A percentile compares a stretch with the other conserved stretches of the same genome.
phyloP scores from a whole-genome alignment of 2,888 invertebrate species.

The Pelosia muscerda region DNA sequence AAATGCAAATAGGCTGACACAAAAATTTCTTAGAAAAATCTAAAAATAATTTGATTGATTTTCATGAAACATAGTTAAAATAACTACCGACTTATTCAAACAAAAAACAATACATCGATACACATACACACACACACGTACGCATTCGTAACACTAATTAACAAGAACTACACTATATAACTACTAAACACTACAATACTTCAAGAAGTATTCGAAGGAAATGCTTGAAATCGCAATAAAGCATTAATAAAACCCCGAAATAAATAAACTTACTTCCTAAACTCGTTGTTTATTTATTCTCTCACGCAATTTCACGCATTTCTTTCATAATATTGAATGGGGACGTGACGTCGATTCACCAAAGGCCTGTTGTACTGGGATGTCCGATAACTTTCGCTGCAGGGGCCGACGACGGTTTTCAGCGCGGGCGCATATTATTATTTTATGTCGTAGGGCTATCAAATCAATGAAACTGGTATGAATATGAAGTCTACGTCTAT shows the following conservation, averaged over 20 bases:
- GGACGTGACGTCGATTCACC: constrained; percentile 7
- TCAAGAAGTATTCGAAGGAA: constrained; percentile 4
- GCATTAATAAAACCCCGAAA: constrained; percentile 13
- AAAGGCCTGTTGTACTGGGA: constrained; percentile 14
- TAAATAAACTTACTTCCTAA: constrained; percentile 18
- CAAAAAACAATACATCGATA: no score
- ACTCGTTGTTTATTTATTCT: constrained; percentile 6
- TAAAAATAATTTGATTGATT: no score
- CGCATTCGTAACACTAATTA: no score
- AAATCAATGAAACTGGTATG: not conserved
- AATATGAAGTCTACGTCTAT: no score
- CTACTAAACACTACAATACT: not conserved
- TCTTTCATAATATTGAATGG: not conserved
- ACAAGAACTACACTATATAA: no score
- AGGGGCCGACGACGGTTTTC: constrained; percentile 1
- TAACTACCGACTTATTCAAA: no score
- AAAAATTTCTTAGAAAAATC: no score
- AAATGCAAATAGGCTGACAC: no score
- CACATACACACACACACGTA: no score
- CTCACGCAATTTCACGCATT: constrained; percentile 19
- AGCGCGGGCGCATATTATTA: not conserved
- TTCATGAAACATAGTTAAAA: no score
- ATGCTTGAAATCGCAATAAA: not conserved
- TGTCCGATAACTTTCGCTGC: constrained; percentile 20
- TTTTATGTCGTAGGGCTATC: constrained; percentile 9